Base-by-base conservation (phyloP, 2,113 vertebrate species). In the Apodemus sylvaticus region DNA sequence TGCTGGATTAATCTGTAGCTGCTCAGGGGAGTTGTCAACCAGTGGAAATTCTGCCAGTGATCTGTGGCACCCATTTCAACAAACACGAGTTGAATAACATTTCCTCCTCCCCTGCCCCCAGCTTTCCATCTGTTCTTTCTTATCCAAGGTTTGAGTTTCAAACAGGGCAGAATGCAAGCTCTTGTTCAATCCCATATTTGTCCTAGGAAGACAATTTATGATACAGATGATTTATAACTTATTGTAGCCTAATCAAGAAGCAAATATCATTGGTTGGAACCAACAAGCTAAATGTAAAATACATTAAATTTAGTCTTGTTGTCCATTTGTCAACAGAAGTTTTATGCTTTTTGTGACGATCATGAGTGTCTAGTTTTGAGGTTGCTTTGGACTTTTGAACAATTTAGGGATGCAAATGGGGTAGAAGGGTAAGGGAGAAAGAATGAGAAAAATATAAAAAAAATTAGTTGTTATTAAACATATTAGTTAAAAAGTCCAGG, bases 41-140 rank as follows among this genome's bases (percentile, higher is more conserved):
- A 79, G 26, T 76, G 68, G 88, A 95, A 94, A 53, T 77, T 71
- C 92, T 68, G 68, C 96, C 96, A 95, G 42, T 78, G 95, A 94
- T 96, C 92, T 90, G 89, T 89, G 89, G 90, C 78, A 87, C 81
- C n/a, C 93, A 93, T 96, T 97, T 87, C 86, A 96, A 66, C 95
- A 95, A 92, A 90, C 76, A 81, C 68, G 78, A 90, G 94, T 91
- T 94, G 90, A 95, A 29, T 90, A 96, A 76, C 68, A 81, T 90
- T 95, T 96, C 87, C 89, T 96, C 86, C 88, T 94, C 66, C 55
- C 68, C 55, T 94, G 86, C 58, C 58, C 68, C 53, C 91, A 90
- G 91, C 71, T 88, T 88, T 76, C 94, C 93, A 92, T 89, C 96
- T 96, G 94, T 93, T 83, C 45, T 77, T 94, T 96, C 86, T 92